Evolutionary conservation across 2,797 vertebrate genomes (phyloP).

Genomic region (Rhinella marina): DNA sequence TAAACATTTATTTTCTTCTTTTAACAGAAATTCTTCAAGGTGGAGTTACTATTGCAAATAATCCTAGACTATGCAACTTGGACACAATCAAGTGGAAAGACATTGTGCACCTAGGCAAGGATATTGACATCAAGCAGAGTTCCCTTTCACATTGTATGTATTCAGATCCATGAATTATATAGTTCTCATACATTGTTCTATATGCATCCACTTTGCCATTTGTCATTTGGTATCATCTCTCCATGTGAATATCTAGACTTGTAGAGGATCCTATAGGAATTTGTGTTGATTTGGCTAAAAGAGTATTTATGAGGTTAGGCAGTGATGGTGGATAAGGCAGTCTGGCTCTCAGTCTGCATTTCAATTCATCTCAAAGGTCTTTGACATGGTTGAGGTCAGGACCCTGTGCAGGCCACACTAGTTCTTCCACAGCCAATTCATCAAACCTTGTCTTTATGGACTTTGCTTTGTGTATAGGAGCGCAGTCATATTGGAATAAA

Average conservation of each 20-base stretch:
- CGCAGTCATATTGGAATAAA: too few relatives aligned
- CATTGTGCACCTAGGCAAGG: constrained; percentile 76
- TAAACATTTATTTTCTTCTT: constrained; percentile 20
- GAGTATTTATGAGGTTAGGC: too few relatives aligned
- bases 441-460: too few relatives aligned
- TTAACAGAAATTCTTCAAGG: constrained; percentile 90
- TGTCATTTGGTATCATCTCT: not conserved
- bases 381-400: too few relatives aligned
- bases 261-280: not conserved
- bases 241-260: not conserved
- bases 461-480: too few relatives aligned
- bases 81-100: constrained; percentile 91
- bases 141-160: constrained; percentile 77
- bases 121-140: constrained; percentile 65
- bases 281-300: too few relatives aligned
- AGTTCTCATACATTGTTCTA: not conserved
- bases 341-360: too few relatives aligned
- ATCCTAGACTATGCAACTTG: constrained; percentile 84
- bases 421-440: too few relatives aligned
- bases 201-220: not conserved
- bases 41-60: constrained; percentile 81
- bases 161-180: not conserved
- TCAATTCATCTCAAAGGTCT: too few relatives aligned
- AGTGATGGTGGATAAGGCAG: too few relatives aligned
- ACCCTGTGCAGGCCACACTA: too few relatives aligned